These are phyloP conservation scores for Sebastes matsubarae DNA, from an alignment of 2,797 vertebrate genomes.

Conservation along the genomic window DNA sequence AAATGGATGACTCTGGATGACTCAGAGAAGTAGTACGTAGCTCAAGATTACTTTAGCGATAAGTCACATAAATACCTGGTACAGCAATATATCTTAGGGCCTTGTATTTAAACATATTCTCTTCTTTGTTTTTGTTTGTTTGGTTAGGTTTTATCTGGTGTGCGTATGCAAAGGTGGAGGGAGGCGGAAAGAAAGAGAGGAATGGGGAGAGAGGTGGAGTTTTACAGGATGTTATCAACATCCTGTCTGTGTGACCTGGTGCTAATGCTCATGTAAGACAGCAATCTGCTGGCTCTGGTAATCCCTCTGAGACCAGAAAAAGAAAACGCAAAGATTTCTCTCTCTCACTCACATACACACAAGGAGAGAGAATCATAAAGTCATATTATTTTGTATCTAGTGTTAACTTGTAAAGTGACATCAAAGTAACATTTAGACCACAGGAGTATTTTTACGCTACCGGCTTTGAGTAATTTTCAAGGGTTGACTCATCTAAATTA, in stretches of 20 bases:
- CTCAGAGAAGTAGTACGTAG: conserved; percentile 15
- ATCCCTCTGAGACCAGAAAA: conserved; percentile 32
- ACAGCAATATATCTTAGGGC: too few relatives aligned
- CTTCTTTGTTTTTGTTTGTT: neutral
- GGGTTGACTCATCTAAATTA: neutral
- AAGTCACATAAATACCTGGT: conserved; percentile 3
- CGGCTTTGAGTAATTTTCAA: neutral
- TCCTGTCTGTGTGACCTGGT: conserved; percentile 71
- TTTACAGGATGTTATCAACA: conserved; percentile 68
- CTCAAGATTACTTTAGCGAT: neutral
- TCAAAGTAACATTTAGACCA: neutral
- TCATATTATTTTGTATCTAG: neutral
- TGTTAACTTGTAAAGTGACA: neutral
- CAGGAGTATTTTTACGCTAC: neutral
- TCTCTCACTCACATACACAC: neutral
- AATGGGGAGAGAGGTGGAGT: conserved; percentile 41
- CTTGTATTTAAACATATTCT: neutral
- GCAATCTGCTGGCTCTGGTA: conserved; percentile 45
- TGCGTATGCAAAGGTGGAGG: conserved; percentile 24
- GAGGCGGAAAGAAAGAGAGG: conserved; percentile 10
- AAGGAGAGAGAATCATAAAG: neutral
- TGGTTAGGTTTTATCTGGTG: neutral
- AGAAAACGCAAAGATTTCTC: neutral
- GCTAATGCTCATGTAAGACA: conserved; percentile 61
- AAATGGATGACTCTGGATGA: conserved; percentile 31